These are phyloP conservation scores for Temnothorax ravouxi DNA, from an alignment of 2,888 invertebrate species.

Conservation along the genomic window DNA sequence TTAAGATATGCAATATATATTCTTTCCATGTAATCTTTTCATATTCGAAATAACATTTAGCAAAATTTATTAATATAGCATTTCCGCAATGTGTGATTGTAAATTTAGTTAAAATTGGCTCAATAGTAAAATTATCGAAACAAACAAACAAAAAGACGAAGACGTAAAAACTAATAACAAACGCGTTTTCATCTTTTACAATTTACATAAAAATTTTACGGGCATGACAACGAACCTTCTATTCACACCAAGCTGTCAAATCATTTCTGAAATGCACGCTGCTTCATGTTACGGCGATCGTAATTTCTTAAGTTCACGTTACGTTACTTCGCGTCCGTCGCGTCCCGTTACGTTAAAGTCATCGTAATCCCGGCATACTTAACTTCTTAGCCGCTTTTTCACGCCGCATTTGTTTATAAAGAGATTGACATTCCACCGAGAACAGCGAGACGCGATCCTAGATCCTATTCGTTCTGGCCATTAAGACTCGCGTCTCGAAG, in stretches of 20 bases:
- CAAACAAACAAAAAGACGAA: neutral
- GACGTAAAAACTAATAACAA: neutral
- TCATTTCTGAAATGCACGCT: too few species aligned
- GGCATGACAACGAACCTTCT: too few species aligned
- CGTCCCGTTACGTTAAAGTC: too few species aligned
- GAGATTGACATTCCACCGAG: conserved; percentile 9
- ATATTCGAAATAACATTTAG: neutral
- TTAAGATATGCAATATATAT: neutral
- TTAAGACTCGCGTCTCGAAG: conserved; percentile 19
- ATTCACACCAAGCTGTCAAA: too few species aligned
- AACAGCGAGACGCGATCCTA: conserved; percentile 6
- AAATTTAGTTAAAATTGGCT: neutral
- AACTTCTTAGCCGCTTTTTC: neutral
- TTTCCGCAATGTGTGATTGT: neutral
- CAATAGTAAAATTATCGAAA: conserved; percentile 2
- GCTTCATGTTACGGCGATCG: too few species aligned
- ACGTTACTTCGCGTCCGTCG: too few species aligned
- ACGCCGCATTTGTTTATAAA: neutral
- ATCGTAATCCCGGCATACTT: too few species aligned
- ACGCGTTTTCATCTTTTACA: neutral
- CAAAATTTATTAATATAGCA: neutral
- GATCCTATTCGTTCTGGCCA: neutral
- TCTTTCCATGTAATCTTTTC: neutral
- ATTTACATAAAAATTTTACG: neutral
- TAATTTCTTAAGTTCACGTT: too few species aligned